Base-by-base conservation (phyloP, 2,888 invertebrate genomes). In the Labia minor region DNA sequence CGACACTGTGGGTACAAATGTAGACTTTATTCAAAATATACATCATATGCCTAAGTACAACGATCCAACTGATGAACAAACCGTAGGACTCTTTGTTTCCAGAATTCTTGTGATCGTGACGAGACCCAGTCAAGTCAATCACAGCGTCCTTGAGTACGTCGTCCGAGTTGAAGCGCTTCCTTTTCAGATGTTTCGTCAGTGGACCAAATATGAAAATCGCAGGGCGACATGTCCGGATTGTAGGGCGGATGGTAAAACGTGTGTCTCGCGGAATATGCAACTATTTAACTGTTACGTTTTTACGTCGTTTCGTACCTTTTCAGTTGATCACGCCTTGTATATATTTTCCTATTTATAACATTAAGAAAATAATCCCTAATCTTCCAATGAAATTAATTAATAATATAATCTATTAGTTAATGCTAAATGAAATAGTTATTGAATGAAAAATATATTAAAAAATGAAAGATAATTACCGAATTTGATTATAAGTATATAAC, bases 71-170 rank as follows among this genome's bases (percentile, higher is more conserved):
- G 66, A 21, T 66, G 19, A 0, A 66, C 21, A 26, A 66, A 61
- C 61, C 33, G 61, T n/a, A 66, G 26, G 66, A 62, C 21, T 66
- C 20, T 20, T 19, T 66, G 66, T 66, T 66, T 21, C 66, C 66
- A 66, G 1, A 66, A 66, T 61, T 66, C 33, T 6, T 64, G 64
- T 26, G 18, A 18, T 33, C 21, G 66, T 26, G 26, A 66, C 1
- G 61, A 21, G 20, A n/a, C n/a, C n/a, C n/a, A n/a, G n/a, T n/a
- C n/a, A 49, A 66, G 66, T 1, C 66, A 1, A 61, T 21, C 62
- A 62, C 61, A 21, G 61, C 26, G 20, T 62, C 62, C 61, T 61
- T 62, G 20, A 66, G 66, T 65, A 33, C 49, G n/a, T 33, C 33
- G 33, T 18, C n/a, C 49, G 21, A 65, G 61, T 37, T 37, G 37